Evolutionary conservation across 2,113 vertebrate genomes (phyloP), one percentile per base, ranked within the genome.

Genomic region (Psittacus erithacus): DNA sequence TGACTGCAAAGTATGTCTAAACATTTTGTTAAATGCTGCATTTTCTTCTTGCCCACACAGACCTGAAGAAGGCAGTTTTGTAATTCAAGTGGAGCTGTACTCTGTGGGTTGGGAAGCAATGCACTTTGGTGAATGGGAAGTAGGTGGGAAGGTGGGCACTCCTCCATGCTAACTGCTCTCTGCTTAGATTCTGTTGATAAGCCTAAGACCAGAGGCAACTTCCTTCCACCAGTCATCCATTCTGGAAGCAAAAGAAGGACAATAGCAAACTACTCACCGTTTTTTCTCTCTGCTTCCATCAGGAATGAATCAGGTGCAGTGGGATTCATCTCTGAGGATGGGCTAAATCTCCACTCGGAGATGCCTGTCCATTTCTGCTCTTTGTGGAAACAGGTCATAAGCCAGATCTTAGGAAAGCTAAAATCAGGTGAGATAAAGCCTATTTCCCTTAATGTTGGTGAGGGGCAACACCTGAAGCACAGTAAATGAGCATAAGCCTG

Each of bases 41-140:
- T 85, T 82, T 86, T 73, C 60, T 19, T 86, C 77, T 76, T 93
- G 64, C 92, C 84, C 74, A 93, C 71, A 62, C 89, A 86, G 52
- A 77, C 75, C 60, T 94, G 63, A 89, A 94, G 91, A 90, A 94
- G 85, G 69, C 71, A n/a, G 75, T 77, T 94, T 90, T 82, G 67
- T 92, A 84, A 93, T 52, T 91, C 74, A 90, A 70, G 84, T 87
- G 92, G 89, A 95, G 84, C 83, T 13, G 3, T 92, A 87, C 31
- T 64, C 78, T 53, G 85, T 92, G 85, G 91, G 87, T 2, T 90
- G 82, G 83, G 59, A 96, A 91, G 65, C 70, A 96, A 49, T 22
- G 62, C 87, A 53, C 84, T 76, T 60, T 76, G 70, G 62, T 69
- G 84, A 92, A 92, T 76, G 28, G 82, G 67, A 87, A 76, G 67